Conservation (phyloP, 1,140 invertebrate genomes). For the Plutomurus gul region DNA sequence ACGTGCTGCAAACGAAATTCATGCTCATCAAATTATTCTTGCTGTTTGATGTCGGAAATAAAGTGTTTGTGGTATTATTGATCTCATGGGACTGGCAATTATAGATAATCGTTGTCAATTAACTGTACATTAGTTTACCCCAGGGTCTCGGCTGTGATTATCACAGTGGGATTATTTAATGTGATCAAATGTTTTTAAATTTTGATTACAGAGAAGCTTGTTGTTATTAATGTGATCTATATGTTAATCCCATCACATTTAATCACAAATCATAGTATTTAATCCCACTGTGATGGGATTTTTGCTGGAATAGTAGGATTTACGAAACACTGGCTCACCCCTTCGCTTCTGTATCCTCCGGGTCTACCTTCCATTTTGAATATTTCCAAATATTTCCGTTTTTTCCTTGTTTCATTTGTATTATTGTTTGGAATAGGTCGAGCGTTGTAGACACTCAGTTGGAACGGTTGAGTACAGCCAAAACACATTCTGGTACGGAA, state of each 20-base stretch:
- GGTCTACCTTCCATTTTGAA: conserved; percentile 34
- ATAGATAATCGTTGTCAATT: background rate
- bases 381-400: conserved; percentile 33
- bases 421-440: background rate
- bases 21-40: too few species aligned
- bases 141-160: too few species aligned
- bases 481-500: conserved; percentile 32
- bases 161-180: too few species aligned
- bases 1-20: background rate
- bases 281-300: too few species aligned
- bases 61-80: too few species aligned
- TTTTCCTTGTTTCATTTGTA: background rate
- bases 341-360: conserved; percentile 15
- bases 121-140: background rate
- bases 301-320: background rate
- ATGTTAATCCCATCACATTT: too few species aligned
- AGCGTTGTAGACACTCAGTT: conserved; percentile 33
- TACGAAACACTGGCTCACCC: background rate
- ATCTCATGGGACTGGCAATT: too few species aligned
- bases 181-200: too few species aligned
- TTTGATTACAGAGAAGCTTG: too few species aligned
- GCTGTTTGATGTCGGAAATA: too few species aligned
- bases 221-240: too few species aligned
- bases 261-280: too few species aligned
- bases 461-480: conserved; percentile 32